Percentiles rank a stretch among this genome's conserved stretches.
These are phyloP conservation scores for Criorhina ranunculi DNA, from an alignment of 2,888 invertebrate genomes.

Conservation along the genomic window DNA sequence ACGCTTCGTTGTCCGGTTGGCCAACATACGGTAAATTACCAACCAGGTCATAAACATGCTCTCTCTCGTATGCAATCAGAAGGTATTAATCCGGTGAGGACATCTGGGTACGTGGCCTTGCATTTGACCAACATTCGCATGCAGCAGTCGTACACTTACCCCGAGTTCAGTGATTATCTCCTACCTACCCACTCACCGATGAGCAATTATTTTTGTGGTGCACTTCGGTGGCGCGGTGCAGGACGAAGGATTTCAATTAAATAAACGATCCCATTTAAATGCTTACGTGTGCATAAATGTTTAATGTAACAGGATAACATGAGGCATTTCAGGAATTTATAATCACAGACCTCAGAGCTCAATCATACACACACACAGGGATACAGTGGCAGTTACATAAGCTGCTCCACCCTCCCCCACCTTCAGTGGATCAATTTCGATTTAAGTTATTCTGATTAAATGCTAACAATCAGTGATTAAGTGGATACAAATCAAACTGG, in stretches of 20 bases:
- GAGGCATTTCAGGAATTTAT: conserved; percentile 72
- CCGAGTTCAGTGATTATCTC: conserved; percentile 54
- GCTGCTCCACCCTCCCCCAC: not conserved
- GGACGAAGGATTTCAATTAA: conserved; percentile 74
- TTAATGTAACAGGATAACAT: conserved; percentile 74
- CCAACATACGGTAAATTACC: conserved; percentile 43
- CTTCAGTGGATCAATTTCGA: conserved; percentile 70
- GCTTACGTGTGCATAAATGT: conserved; percentile 76
- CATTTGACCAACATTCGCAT: conserved; percentile 64
- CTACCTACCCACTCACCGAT: conserved; percentile 26
- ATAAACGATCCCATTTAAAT: conserved; percentile 77
- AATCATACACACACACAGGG: conserved; percentile 45
- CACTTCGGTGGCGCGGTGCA: conserved; percentile 41
- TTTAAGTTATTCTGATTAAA: conserved; percentile 77
- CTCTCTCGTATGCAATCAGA: conserved; percentile 52
- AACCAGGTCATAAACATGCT: conserved; percentile 56
- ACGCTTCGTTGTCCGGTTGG: conserved; percentile 28
- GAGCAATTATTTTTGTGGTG: conserved; percentile 72
- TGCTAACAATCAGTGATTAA: conserved; percentile 77
- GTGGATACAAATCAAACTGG: conserved; percentile 75
- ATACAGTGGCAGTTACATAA: not conserved
- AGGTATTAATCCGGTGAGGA: conserved; percentile 67
- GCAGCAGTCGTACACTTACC: conserved; percentile 37
- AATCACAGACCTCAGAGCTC: conserved; percentile 64
- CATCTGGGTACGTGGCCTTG: conserved; percentile 63